Evolutionary conservation across 2,888 invertebrate genomes (phyloP), one percentile per base, ranked within the genome.

Genomic region (Zygogramma bicolorata): DNA sequence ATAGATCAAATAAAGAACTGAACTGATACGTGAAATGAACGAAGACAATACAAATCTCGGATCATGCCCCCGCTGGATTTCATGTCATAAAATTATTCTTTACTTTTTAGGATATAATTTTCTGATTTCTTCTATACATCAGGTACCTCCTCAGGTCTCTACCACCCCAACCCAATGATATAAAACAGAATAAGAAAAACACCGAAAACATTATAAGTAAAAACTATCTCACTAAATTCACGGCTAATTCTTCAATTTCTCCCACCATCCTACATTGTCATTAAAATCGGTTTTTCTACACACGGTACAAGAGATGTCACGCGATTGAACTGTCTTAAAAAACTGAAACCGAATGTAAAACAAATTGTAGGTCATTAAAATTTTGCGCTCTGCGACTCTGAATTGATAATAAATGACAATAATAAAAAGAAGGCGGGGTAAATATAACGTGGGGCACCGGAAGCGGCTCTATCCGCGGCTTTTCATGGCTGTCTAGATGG

Each of bases 401-500:
- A 86, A 86, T 86, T 86, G 86, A 85, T 86, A 86, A 86, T 86
- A 86, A 86, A 86, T 86, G 86, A 86, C 86, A 86, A 86, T 86
- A 86, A 86, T 86, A 84, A 86, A 86, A 84, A 79, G 85, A 81
- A 79, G 85, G 86, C 85, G 85, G 81, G 81, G 79, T 80, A 81
- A 81, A 80, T 85, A 82, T 81, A 83, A 83, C 85, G 82, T 77
- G 75, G 81, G 81, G 79, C 83, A 84, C 85, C 83, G 85, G 85
- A 85, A 85, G 84, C 83, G 81, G 77, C 80, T 73, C 66, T 79
- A 78, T 81, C 79, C 83, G 82, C 82, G 76, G 83, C 82, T 84
- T 80, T 80, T 77, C 78, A 77, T 75, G 76, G 67, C 74, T 69
- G 71, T 75, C 76, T 76, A 68, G 75, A 76, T 77, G 74, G 77